Evolutionary conservation across 64 coral and sea anemone species (phyloP).

Genomic region (Platygyra sinensis): DNA sequence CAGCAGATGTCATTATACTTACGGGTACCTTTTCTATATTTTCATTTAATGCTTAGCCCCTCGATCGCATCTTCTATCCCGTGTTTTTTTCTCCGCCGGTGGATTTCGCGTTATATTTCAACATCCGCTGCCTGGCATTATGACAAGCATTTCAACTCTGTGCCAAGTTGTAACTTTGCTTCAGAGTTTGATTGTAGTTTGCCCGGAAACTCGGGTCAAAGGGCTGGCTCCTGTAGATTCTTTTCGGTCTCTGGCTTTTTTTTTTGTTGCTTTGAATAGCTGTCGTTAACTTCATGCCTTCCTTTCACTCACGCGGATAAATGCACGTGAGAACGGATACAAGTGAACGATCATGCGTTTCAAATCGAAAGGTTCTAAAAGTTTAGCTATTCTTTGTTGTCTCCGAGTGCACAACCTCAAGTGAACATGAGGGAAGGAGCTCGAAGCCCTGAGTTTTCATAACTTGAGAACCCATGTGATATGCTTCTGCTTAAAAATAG

Average conservation of each 20-base stretch:
- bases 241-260: background rate
- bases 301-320: background rate
- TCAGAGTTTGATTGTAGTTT: background rate
- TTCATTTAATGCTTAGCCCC: background rate
- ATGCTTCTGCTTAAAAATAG: slow-evolving; percentile 31
- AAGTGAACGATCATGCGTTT: background rate
- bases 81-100: background rate
- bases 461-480: background rate
- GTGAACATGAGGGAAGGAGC: background rate
- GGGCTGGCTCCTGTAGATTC: background rate
- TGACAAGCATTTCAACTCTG: background rate
- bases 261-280: slow-evolving; percentile 1
- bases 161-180: background rate
- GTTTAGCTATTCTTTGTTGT: too few relatives aligned
- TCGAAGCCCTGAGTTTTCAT: background rate
- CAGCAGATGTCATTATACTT: background rate
- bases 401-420: background rate
- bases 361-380: background rate
- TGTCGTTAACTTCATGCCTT: background rate
- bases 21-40: background rate
- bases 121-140: slow-evolving; percentile 6
- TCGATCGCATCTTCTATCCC: background rate
- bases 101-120: background rate
- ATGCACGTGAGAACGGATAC: background rate
- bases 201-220: slow-evolving; percentile 15